These are phyloP conservation scores for Malurus cyaneus DNA, from an alignment of 2,113 vertebrate species.

Conservation along the genomic window DNA sequence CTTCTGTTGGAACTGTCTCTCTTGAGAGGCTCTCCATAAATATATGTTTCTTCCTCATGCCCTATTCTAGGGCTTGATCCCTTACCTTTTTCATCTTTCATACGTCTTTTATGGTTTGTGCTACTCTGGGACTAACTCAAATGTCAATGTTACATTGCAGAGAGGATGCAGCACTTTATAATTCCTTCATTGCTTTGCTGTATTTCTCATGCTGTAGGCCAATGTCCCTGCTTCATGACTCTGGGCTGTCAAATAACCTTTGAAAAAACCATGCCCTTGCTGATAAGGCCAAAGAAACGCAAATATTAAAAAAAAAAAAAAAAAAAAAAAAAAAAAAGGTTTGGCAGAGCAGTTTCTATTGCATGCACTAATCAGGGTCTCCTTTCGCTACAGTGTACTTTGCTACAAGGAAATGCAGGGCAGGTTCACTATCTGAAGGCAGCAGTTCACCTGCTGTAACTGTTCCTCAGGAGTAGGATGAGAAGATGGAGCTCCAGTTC, in stretches of 20 bases:
- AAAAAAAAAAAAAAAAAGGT: background rate
- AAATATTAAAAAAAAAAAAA: background rate
- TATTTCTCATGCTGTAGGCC: background rate
- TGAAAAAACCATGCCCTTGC: slow-evolving; percentile 15
- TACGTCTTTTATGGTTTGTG: background rate
- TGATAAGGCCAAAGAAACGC: background rate
- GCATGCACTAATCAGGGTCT: background rate
- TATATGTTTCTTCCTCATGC: background rate
- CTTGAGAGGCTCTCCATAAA: background rate
- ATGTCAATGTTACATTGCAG: background rate
- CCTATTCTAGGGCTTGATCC: background rate
- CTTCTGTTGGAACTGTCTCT: background rate
- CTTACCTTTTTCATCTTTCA: background rate
- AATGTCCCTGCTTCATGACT: background rate
- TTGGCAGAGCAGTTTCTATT: background rate
- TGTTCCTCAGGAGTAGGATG: background rate
- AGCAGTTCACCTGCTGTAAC: background rate
- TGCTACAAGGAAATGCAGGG: background rate
- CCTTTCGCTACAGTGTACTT: background rate
- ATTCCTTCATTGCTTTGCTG: background rate
- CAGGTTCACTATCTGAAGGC: background rate
- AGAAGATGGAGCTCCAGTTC: background rate
- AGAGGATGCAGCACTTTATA: background rate
- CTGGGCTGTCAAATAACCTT: background rate
- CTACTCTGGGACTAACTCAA: background rate